Evolutionary conservation across 1,140 invertebrate species (phyloP).

Genomic region (Drosophila sechellia): DNA sequence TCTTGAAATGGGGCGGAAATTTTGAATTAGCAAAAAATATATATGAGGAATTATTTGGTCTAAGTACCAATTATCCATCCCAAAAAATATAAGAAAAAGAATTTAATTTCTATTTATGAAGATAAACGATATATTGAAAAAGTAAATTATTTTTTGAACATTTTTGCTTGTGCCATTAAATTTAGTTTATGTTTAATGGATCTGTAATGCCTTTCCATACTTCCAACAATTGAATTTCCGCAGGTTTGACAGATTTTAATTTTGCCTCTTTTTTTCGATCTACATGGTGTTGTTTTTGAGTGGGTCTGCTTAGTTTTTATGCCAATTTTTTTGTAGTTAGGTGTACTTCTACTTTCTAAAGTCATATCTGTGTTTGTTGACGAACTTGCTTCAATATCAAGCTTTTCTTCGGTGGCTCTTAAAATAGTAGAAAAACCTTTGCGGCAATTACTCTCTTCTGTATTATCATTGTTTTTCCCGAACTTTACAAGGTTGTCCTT

Average conservation of each 20-base stretch:
- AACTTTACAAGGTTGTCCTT: conserved; percentile 1
- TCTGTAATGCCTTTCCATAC: conserved; percentile 2
- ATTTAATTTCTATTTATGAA: background rate
- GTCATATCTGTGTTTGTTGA: too few relatives aligned
- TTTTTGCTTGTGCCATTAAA: background rate
- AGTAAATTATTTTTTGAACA: background rate
- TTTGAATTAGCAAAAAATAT: too few relatives aligned
- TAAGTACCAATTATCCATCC: too few relatives aligned
- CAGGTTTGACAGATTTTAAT: conserved; percentile 16
- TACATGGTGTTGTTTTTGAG: background rate
- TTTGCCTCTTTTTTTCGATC: background rate
- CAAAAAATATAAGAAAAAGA: too few relatives aligned
- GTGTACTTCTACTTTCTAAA: background rate
- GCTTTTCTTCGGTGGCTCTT: background rate
- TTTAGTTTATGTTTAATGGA: conserved; percentile 23
- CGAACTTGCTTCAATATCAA: background rate
- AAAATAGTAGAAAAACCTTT: too few relatives aligned
- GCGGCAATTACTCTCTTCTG: too few relatives aligned
- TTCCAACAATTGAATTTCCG: conserved; percentile 17
- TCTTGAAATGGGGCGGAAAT: background rate
- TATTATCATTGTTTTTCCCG: background rate
- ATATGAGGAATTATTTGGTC: too few relatives aligned
- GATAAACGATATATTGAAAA: background rate
- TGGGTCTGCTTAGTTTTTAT: too few relatives aligned
- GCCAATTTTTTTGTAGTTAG: background rate